phyloP scores from a whole-genome alignment of 2,113 vertebrate genomes.

The Rhea americana region DNA sequence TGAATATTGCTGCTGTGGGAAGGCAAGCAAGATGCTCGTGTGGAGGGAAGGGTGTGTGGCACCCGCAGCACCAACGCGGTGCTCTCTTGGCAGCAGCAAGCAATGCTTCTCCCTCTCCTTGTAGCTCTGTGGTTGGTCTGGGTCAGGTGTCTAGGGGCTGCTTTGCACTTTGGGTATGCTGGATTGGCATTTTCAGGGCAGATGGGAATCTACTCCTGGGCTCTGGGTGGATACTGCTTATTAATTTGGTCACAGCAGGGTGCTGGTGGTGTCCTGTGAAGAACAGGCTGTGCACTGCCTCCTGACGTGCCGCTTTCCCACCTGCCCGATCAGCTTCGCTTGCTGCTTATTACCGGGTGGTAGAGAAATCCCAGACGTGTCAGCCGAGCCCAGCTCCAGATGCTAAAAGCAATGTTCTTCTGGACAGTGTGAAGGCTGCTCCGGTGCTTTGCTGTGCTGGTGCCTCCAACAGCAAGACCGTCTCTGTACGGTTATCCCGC shows the following conservation, averaged over 20 bases:
- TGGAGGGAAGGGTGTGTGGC: not conserved
- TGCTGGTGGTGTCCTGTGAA: not conserved
- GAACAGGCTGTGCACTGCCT: not conserved
- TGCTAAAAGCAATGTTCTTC: not conserved
- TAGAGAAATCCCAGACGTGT: not conserved
- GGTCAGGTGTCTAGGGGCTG: not conserved
- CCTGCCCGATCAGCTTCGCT: not conserved
- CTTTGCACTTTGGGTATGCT: rapidly evolving
- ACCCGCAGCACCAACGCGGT: not conserved
- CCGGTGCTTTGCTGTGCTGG: not conserved
- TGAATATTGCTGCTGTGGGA: not conserved
- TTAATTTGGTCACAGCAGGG: not conserved
- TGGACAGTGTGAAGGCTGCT: not conserved
- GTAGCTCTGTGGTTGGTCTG: not conserved
- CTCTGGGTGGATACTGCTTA: not conserved
- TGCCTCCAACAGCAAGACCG: rapidly evolving
- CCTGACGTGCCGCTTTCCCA: not conserved
- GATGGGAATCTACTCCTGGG: not conserved
- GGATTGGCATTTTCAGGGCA: not conserved
- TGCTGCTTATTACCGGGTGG: not conserved
- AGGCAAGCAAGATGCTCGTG: not conserved
- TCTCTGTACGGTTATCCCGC: not conserved
- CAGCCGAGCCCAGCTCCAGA: not conserved
- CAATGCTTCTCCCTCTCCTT: not conserved
- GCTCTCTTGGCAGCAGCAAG: not conserved